Conservation (phyloP, 2,797 vertebrate genomes). For the Enteromius thamalakanensis region DNA sequence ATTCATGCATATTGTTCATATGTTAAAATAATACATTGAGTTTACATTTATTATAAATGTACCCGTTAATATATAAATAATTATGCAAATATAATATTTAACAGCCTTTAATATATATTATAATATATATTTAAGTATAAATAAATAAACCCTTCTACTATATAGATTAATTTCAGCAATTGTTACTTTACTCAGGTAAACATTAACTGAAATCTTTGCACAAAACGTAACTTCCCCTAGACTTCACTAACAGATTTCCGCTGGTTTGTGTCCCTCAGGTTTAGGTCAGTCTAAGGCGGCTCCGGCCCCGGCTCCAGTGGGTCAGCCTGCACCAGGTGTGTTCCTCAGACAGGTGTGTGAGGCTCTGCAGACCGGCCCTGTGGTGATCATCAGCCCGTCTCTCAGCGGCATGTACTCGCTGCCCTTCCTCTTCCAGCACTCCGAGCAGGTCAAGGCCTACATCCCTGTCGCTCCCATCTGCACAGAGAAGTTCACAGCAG, state of each 20-base stretch:
- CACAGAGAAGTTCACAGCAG: constrained; percentile 85
- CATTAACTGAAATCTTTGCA: background rate
- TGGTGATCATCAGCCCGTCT: constrained; percentile 91
- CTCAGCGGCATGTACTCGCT: constrained; percentile 97
- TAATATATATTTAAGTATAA: background rate
- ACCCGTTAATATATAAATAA: too few species aligned
- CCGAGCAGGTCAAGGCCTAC: constrained; percentile 82
- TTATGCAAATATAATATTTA: background rate
- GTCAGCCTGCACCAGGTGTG: constrained; percentile 79
- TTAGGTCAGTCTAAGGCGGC: constrained; percentile 85
- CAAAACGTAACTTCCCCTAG: background rate
- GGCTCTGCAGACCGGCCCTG: constrained; percentile 77
- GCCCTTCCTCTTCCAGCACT: constrained; percentile 86
- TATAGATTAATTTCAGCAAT: background rate
- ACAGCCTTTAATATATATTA: background rate
- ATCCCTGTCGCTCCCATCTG: constrained; percentile 95
- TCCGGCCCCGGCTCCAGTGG: constrained; percentile 75
- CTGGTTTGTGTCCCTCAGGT: constrained; percentile 69
- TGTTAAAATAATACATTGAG: background rate
- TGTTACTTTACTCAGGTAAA: background rate
- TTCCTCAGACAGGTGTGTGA: constrained; percentile 86
- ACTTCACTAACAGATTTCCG: background rate
- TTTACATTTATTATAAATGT: too few species aligned
- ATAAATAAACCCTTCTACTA: background rate
- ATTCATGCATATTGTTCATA: background rate